Conservation (phyloP, 2,888 invertebrate genomes). For the Cheiracanthium punctorium region DNA sequence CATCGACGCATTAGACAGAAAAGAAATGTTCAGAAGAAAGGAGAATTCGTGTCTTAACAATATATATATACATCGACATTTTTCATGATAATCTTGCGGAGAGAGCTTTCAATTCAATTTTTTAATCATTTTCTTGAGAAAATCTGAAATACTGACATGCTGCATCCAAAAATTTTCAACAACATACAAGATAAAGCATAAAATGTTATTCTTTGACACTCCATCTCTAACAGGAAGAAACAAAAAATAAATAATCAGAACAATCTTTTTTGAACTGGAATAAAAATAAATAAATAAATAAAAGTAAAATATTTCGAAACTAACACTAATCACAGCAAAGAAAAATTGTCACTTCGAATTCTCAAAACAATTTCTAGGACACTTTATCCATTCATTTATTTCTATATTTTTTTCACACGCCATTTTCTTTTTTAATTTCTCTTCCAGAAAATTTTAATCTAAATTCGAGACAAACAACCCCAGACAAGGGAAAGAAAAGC, state of each 20-base stretch:
- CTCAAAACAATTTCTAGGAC: neutral
- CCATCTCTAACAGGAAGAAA: neutral
- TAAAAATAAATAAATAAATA: no score
- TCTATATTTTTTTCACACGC: neutral
- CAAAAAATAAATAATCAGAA: neutral
- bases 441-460: conserved; percentile 18
- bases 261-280: neutral
- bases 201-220: neutral
- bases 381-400: neutral
- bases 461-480: neutral
- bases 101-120: neutral
- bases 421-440: conserved; percentile 14
- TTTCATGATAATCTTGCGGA: neutral
- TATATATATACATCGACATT: neutral
- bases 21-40: no score
- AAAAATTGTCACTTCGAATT: conserved; percentile 8
- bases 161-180: neutral
- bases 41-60: no score
- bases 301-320: neutral
- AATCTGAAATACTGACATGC: neutral
- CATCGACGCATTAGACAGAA: no score
- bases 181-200: neutral
- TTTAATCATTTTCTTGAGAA: neutral
- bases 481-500: conserved; percentile 28
- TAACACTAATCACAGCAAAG: conserved; percentile 3